phyloP scores from a whole-genome alignment of 2,113 vertebrate species.

The Malurus melanocephalus region DNA sequence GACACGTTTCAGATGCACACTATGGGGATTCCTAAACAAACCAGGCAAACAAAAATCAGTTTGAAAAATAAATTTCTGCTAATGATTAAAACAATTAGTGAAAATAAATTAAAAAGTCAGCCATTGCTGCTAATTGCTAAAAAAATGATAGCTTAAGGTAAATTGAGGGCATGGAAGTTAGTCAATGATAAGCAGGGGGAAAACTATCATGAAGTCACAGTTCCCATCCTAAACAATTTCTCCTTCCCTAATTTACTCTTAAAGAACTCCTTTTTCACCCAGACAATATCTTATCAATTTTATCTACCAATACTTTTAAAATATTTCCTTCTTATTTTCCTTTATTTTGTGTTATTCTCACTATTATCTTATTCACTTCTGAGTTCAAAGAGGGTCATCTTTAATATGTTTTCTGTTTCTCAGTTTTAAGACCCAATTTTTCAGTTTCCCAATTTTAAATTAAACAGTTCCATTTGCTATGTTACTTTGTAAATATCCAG shows the following conservation, averaged over 20 bases:
- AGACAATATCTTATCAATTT: not conserved
- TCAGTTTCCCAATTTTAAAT: not conserved
- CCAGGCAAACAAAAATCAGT: not conserved
- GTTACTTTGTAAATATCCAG: not conserved
- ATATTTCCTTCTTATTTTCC: not conserved
- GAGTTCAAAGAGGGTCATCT: not conserved
- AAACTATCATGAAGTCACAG: not conserved
- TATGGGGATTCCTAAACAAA: not conserved
- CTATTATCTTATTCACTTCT: not conserved
- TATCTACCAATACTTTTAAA: not conserved
- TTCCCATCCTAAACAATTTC: not conserved
- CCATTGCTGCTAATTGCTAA: not conserved
- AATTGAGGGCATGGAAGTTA: not conserved
- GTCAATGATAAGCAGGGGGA: accelerated
- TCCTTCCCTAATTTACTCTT: not conserved
- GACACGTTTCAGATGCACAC: not conserved
- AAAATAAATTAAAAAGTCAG: not conserved
- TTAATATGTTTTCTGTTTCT: not conserved
- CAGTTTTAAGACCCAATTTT: not conserved
- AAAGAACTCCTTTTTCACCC: not conserved
- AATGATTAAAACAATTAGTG: not conserved
- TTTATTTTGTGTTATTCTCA: not conserved
- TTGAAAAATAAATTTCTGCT: not conserved
- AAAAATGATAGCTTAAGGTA: not conserved
- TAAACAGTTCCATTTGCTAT: not conserved